These are phyloP conservation scores for Cancer borealis DNA, from an alignment of 2,888 invertebrate species.

Conservation along the genomic window DNA sequence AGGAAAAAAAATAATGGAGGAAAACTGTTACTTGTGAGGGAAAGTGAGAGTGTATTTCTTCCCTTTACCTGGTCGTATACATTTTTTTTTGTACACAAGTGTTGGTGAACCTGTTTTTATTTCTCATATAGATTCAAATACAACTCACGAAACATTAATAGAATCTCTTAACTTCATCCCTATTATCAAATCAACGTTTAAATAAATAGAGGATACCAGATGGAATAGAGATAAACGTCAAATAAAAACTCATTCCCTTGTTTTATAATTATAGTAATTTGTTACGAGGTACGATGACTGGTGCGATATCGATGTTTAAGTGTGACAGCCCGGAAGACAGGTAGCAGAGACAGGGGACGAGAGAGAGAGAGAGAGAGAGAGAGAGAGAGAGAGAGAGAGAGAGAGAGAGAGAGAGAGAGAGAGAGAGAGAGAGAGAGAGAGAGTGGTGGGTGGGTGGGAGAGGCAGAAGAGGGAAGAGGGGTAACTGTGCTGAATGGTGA, in stretches of 20 bases:
- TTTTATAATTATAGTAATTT: not conserved
- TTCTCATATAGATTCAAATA: not conserved
- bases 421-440: not conserved
- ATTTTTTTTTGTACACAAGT: not conserved
- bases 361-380: not conserved
- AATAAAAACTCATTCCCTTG: not conserved
- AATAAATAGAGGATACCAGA: not conserved
- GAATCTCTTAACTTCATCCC: not conserved
- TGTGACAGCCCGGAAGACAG: not conserved
- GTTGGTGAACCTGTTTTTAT: not conserved
- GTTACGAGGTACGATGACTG: not conserved
- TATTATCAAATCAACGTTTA: not conserved
- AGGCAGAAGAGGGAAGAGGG: not conserved
- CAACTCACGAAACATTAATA: not conserved
- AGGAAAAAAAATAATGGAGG: not conserved
- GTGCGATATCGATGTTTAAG: slow-evolving; percentile 17
- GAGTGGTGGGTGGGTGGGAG: not conserved
- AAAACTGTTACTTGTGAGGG: not conserved
- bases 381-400: not conserved
- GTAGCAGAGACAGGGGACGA: not conserved
- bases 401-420: not conserved
- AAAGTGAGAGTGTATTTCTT: not conserved
- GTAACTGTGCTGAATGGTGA: not conserved
- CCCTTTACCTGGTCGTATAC: not conserved
- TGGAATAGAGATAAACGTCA: not conserved